A percentile compares a stretch with the other conserved stretches of the same genome.
phyloP scores from a whole-genome alignment of 2,888 invertebrate species.

The Trichogramma evanescens region DNA sequence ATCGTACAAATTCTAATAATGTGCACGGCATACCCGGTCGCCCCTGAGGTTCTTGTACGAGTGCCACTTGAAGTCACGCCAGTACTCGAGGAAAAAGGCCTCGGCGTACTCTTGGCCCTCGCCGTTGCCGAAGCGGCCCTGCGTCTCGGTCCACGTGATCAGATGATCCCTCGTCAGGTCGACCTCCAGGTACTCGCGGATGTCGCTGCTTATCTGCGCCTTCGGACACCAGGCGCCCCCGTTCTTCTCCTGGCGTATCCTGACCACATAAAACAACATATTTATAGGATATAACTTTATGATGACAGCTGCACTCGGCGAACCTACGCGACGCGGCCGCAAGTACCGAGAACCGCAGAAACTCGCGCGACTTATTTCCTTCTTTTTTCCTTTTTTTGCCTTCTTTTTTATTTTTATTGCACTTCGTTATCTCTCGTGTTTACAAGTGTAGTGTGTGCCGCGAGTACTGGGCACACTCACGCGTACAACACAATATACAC shows the following conservation, averaged over 20 bases:
- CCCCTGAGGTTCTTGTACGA: constrained; percentile 74
- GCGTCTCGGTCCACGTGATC: constrained; percentile 79
- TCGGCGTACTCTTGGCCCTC: constrained; percentile 85
- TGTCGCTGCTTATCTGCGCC: constrained; percentile 66
- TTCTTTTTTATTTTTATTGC: neutral
- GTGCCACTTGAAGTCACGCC: constrained; percentile 67
- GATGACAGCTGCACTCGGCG: too few species aligned
- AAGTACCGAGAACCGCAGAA: neutral
- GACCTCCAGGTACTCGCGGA: constrained; percentile 77
- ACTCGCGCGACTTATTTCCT: neutral
- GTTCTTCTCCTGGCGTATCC: constrained; percentile 76
- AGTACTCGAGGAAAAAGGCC: constrained; percentile 75
- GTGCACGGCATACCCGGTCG: constrained; percentile 57
- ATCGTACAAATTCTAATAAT: neutral
- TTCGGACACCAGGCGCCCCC: constrained; percentile 93
- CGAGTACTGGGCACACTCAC: too few species aligned
- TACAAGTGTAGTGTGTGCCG: neutral
- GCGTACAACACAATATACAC: neutral
- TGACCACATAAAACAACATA: constrained; percentile 44
- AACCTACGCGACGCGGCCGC: neutral
- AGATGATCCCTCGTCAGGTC: constrained; percentile 69
- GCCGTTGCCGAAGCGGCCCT: constrained; percentile 86
- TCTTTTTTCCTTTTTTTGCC: neutral
- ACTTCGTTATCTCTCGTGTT: neutral
- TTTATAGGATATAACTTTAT: neutral